Base-by-base conservation (phyloP, 2,888 invertebrate genomes). In the Punctoribates punctum region DNA sequence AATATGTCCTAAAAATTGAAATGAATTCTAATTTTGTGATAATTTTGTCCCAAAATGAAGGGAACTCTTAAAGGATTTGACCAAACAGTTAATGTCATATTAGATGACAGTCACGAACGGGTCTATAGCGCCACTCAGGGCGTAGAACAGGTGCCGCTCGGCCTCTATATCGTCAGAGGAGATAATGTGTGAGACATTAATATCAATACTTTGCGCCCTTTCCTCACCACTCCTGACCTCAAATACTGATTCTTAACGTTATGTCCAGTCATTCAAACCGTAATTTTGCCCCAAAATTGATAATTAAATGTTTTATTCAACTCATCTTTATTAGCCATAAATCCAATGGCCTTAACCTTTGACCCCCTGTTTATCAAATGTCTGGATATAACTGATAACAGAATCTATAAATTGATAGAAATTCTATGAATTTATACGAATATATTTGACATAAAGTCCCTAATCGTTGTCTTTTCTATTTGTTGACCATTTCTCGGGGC, bases 11-110 rank as follows among this genome's bases (percentile, higher is more conserved):
- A 34, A 34, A 17, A n/a, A 17, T 48, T 48, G 48, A 48, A 17
- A 46, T 46, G 46, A 46, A 11, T 15, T 48, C 48, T 17, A 48
- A 17, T 17, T 15, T 46, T 48, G 13, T 48, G 48, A 17, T 15
- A 48, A 17, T 48, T 15, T 48, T 48, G 48, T 46, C 48, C n/a
- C 17, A 48, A 60, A 20, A 20, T 60, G 0, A 81, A 91, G 91
- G 99, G 99, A 67, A 94, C 95, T 0, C 85, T 99, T 79, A 97
- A 97, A 85, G 99, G 99, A 42, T 99, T 96, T 85, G 99, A 99
- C 85, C 99, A 99, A 85, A 95, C 97, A n/a, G 95, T 98, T 80
- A 99, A 99, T 84, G 88, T 99, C 80, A 96, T 99, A 81, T 86
- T 99, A 79, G 97, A 98, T 83, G 98, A 99, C 85, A 96, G 96